Evolutionary conservation across 2,113 vertebrate species (phyloP), one percentile per base, ranked within the genome.

Genomic region (Rhynchopsitta pachyrhyncha): DNA sequence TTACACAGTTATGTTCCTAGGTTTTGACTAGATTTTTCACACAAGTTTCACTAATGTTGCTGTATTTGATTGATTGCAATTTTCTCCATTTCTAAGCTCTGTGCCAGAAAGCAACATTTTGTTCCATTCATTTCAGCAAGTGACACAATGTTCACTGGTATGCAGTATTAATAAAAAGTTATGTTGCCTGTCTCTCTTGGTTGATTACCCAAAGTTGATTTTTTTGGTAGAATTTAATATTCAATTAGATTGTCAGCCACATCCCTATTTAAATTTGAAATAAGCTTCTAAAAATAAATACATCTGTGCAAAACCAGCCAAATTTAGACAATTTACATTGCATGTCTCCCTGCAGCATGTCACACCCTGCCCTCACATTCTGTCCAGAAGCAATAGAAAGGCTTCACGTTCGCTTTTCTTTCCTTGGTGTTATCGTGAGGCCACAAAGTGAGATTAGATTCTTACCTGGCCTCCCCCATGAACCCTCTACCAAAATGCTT

Each of bases 81-180:
- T 97, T 96, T 95, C 68, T 93, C 31, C 7, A 96, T 87, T 96
- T 95, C 83, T 73, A 78, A 97, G 90, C 85, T 94, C 96, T 97
- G 86, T 96, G 95, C 88, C 91, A 97, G 96, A 97, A 97, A 96
- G 82, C 86, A 97, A 97, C 86, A 82, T 92, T 96, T 79, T 93
- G 76, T 96, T 96, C 71, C 88, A 97, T 97, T 93, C 92, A 52
- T 96, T 92, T 97, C 52, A 85, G 66, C 85, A 97, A 94, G 82
- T 79, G 66, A 93, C 81, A 96, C 64, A 92, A 81, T 90, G 81
- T 92, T 96, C 97, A 44, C 63, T 96, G 92, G 91, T 79, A 87
- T 90, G 74, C 90, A 86, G 91, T 71, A 97, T 95, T 95, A 97
- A 95, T 95, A 97, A 93, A 95, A 96, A 95, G 49, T 68, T 92